Base-by-base conservation (phyloP, 2,888 invertebrate species). In the Hipparchia semele region DNA sequence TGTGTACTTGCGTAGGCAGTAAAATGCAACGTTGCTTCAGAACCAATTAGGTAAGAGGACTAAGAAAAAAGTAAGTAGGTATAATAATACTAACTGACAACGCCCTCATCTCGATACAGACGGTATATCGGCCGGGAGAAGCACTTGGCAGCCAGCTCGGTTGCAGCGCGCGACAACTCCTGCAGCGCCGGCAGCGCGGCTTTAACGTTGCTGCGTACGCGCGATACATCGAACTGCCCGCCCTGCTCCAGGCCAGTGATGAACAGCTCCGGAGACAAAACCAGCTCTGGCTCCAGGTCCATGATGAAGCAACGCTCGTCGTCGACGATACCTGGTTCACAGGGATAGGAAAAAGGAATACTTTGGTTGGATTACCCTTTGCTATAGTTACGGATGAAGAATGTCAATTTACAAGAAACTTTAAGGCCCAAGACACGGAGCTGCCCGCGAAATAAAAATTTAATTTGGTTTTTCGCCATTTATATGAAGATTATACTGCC, bases 291-390 rank as follows among this genome's bases (percentile, higher is more conserved):
- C 91, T 99, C 97, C 84, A 99, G 92, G 0, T 97, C 97, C 97
- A 98, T 98, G 23, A 98, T 95, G 91, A 98, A 99, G 93, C 99
- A 99, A 49, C 97, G 96, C 73, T 96, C 95, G 13, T 95, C 90
- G 89, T 98, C 98, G 74, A 98, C 95, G 76, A 98, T 98, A 39
- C 96, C 97, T 87, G 96, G 54, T 56, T 5, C 12, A 56, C n/a
- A 56, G 4, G 5, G 0, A 13, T 13, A 13, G 0, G 49, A 49
- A 7, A 6, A 2, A 49, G 7, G 6, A 49, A 6, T 39, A 39
- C 39, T 39, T 39, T 5, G 39, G 39, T 39, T 51, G 51, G 51
- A 9, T 51, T 51, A 51, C 51, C 51, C 51, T 51, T 51, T 51
- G 8, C 3, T 51, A 51, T 51, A 51, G 51, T 10, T 2, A 51